Percentiles rank a stretch among this genome's conserved stretches.
Evolutionary conservation across 1,140 invertebrate species (phyloP).

Genomic region (Papilio helenus): DNA sequence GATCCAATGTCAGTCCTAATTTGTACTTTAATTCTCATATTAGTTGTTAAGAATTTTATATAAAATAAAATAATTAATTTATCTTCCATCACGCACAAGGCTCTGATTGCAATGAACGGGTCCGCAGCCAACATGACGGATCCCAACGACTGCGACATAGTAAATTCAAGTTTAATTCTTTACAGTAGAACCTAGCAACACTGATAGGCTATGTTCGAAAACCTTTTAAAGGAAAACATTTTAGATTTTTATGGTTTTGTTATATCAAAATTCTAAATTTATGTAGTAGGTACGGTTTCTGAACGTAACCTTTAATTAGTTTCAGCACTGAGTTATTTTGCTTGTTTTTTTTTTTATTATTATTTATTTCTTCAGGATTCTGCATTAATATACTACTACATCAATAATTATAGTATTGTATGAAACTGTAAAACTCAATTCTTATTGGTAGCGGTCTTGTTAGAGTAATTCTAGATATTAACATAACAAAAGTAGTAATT

Average conservation of each 20-base stretch:
- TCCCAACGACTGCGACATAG: conserved; percentile 70
- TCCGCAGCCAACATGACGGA: conserved; percentile 67
- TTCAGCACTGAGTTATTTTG: conserved; percentile 53
- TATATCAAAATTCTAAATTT: conserved; percentile 56
- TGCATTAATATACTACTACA: conserved; percentile 1
- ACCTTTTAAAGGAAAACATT: conserved; percentile 56
- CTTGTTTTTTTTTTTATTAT: conserved; percentile 45
- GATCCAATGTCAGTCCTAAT: no score
- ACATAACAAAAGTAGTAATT: no score
- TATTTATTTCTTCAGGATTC: conserved; percentile 33
- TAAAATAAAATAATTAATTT: conserved; percentile 52
- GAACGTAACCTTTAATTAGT: conserved; percentile 76
- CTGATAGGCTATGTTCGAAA: conserved; percentile 79
- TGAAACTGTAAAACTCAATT: no score
- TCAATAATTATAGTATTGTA: background rate
- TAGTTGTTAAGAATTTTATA: background rate
- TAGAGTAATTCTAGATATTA: no score
- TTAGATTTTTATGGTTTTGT: conserved; percentile 39
- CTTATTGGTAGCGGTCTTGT: no score
- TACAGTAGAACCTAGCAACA: conserved; percentile 64
- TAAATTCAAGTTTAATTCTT: conserved; percentile 69
- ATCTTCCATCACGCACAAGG: conserved; percentile 74
- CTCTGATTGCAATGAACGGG: conserved; percentile 77
- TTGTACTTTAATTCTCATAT: background rate
- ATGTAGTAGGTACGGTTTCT: conserved; percentile 69